Percentiles rank a stretch among this genome's conserved stretches.
These are phyloP conservation scores for Peromyscus leucopus DNA, from an alignment of 2,113 vertebrate species.

Conservation along the genomic window DNA sequence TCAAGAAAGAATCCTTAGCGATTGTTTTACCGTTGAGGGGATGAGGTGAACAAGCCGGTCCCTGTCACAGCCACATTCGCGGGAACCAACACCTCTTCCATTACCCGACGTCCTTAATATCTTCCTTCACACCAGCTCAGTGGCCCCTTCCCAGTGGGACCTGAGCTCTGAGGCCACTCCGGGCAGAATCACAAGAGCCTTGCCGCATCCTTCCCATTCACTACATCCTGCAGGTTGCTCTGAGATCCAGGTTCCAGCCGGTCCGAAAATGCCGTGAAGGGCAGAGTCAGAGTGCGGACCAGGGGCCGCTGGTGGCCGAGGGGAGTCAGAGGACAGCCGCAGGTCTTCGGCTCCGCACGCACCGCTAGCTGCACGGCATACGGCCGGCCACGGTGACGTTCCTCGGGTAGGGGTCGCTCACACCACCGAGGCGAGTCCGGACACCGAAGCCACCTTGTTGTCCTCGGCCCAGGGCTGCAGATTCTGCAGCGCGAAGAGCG, in stretches of 20 bases:
- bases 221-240: conserved; percentile 28
- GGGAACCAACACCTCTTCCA: neutral
- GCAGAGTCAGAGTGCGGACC: neutral
- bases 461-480: conserved; percentile 99
- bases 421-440: conserved; percentile 94
- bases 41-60: conserved; percentile 36
- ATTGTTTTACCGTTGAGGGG: conserved; percentile 75
- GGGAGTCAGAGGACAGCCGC: neutral
- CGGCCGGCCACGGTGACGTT: neutral
- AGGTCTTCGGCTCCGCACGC: neutral
- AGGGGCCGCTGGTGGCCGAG: neutral
- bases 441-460: conserved; percentile 97
- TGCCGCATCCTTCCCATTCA: neutral
- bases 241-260: neutral
- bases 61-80: neutral
- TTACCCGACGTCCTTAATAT: neutral
- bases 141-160: neutral
- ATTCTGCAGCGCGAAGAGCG: conserved; percentile 98
- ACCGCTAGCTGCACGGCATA: neutral
- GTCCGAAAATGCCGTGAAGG: conserved; percentile 57
- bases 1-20: conserved; percentile 56
- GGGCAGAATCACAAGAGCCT: neutral
- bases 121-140: neutral
- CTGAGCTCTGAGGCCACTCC: neutral
- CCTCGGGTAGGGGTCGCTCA: conserved; percentile 83